Conservation (phyloP, 2,888 invertebrate genomes). For the Villa cingulata region DNA sequence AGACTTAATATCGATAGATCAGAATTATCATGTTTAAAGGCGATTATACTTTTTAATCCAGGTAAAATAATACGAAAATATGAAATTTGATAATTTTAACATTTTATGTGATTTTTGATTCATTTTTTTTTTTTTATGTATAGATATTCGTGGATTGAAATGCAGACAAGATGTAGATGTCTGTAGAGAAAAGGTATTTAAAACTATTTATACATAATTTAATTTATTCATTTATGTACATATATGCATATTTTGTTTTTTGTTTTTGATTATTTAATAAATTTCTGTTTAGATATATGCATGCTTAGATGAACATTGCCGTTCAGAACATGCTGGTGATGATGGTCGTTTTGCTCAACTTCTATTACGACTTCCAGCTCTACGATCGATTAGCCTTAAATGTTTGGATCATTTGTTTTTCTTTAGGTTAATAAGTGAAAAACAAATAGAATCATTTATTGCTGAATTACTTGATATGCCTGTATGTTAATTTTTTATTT, state of each 20-base stretch:
- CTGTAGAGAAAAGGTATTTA: slow-evolving; percentile 70
- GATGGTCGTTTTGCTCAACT: slow-evolving; percentile 93
- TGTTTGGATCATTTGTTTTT: slow-evolving; percentile 91
- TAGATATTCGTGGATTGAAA: slow-evolving; percentile 80
- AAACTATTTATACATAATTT: too few relatives aligned
- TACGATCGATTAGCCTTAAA: slow-evolving; percentile 84
- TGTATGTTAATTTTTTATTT: slow-evolving; percentile 17
- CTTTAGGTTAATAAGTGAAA: slow-evolving; percentile 81
- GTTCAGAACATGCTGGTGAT: slow-evolving; percentile 74
- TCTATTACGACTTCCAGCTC: slow-evolving; percentile 72
- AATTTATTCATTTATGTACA: too few relatives aligned
- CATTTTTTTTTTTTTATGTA: slow-evolving; percentile 17
- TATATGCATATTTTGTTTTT: not conserved
- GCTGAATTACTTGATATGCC: slow-evolving; percentile 64
- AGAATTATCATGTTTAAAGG: slow-evolving; percentile 85
- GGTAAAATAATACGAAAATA: slow-evolving; percentile 37
- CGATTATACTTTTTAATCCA: slow-evolving; percentile 92
- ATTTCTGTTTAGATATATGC: slow-evolving; percentile 51
- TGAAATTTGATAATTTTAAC: not conserved
- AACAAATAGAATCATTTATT: slow-evolving; percentile 71
- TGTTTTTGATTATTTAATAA: too few relatives aligned
- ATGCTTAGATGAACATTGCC: slow-evolving; percentile 89
- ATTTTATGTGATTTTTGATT: not conserved
- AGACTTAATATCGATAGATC: slow-evolving; percentile 90
- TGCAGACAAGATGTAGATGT: slow-evolving; percentile 68